Evolutionary conservation across 2,888 invertebrate genomes (phyloP), one percentile per base, ranked within the genome.

Genomic region (Aphidius colemani): DNA sequence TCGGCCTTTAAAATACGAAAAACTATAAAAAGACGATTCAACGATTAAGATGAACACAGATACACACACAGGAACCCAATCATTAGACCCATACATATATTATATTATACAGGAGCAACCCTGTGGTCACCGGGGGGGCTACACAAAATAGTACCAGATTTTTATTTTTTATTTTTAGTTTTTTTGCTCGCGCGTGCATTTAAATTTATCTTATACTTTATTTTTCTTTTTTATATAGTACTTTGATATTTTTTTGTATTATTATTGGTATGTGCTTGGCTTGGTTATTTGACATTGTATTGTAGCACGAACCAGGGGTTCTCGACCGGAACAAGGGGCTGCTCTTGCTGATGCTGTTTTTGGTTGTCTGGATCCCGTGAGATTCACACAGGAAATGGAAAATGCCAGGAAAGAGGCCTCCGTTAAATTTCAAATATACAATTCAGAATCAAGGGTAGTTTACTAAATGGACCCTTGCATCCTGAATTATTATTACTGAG

Each of bases 381-480:
- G 67, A 65, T 67, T 59, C 63, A 63, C 30, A 30, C 69, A 70
- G 73, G 71, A 72, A 72, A 72, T 70, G 70, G 30, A 68, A 67
- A 70, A 70, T 61, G 64, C 66, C 66, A 65, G 58, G 59, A 64
- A 63, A 65, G 53, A 58, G 50, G 53, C 62, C 59, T 61, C 48
- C 58, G 66, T 67, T 65, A 66, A 66, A 66, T 68, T 40, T 60
- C 58, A 61, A 48, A 66, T 63, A 58, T 57, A 61, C 61, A 18
- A 46, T 46, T 56, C 46, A 48, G 5, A 30, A 30, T 30, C 30
- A 30, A 30, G 30, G 30, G 30, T 30, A 30, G 30, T 30, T 30
- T 30, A 30, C 30, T 5, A 30, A 30, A 30, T 30, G 30, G 30
- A 30, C 30, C 5, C 5, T 30, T 2, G 2, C 30, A 30, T 30